A percentile compares a stretch with the other conserved stretches of the same genome.
Conservation (phyloP, 2,113 vertebrate species). For the Serilophus lunatus region DNA sequence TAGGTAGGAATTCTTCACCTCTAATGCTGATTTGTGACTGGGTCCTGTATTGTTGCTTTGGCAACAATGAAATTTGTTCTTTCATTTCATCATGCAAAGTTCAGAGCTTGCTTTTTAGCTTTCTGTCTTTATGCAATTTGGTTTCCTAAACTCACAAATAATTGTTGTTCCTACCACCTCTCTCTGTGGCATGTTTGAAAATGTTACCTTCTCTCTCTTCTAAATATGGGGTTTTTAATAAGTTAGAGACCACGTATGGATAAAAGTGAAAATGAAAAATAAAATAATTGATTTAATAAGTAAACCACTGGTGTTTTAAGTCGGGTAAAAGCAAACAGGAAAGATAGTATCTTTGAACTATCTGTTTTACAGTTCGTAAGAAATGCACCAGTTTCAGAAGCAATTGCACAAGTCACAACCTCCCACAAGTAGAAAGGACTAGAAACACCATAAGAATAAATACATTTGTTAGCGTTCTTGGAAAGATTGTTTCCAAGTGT, state of each 20-base stretch:
- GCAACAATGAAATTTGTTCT: background rate
- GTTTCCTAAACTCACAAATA: background rate
- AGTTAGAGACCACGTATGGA: fast-evolving
- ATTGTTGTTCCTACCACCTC: background rate
- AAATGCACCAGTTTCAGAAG: background rate
- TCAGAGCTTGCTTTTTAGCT: background rate
- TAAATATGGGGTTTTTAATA: background rate
- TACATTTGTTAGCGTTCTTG: background rate
- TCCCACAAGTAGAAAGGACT: background rate
- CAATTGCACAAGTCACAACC: background rate
- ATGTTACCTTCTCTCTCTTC: background rate
- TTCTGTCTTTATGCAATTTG: background rate
- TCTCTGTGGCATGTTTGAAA: background rate
- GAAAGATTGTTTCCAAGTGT: background rate
- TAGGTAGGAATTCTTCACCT: background rate
- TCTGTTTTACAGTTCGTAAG: background rate
- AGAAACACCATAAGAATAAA: background rate
- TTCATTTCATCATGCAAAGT: background rate
- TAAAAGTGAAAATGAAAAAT: background rate
- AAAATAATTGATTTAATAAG: background rate
- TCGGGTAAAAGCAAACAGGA: background rate
- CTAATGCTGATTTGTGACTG: background rate
- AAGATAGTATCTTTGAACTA: background rate
- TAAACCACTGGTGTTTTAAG: background rate
- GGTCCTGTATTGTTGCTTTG: background rate